phyloP scores from a whole-genome alignment of 2,113 vertebrate species.

The Microcebus griseorufus region DNA sequence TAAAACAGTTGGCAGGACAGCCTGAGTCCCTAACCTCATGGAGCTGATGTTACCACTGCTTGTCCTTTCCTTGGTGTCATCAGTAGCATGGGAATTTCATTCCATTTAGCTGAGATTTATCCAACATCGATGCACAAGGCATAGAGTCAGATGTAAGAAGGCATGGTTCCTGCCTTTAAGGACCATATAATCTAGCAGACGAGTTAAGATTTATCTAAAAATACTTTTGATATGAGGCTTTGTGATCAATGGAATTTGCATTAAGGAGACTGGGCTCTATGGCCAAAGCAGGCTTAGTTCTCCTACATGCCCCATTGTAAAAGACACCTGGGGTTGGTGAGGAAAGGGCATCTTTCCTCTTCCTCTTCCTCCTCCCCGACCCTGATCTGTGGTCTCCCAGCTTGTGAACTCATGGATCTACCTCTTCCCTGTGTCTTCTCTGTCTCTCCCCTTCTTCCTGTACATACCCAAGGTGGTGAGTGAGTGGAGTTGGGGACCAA shows the following conservation, averaged over 20 bases:
- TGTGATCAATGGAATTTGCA: not conserved
- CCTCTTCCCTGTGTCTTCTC: not conserved
- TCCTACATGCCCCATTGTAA: not conserved
- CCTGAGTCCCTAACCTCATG: not conserved
- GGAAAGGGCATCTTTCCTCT: not conserved
- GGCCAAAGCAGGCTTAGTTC: not conserved
- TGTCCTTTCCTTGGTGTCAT: not conserved
- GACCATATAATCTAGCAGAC: not conserved
- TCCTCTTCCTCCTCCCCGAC: not conserved
- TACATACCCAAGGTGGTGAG: not conserved
- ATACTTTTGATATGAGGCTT: not conserved
- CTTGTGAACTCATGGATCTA: not conserved
- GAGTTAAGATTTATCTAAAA: not conserved
- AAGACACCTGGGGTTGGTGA: not conserved
- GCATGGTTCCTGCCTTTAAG: not conserved
- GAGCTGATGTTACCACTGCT: not conserved
- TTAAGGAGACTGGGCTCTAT: not conserved
- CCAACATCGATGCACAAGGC: not conserved
- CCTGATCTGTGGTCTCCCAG: not conserved
- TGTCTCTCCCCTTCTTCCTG: not conserved
- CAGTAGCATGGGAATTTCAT: not conserved
- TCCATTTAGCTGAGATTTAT: not conserved
- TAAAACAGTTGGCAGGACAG: not conserved
- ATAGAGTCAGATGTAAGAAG: not conserved
- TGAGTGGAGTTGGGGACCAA: not conserved